Evolutionary conservation across 2,888 invertebrate species (phyloP).

Genomic region (Cancer borealis): DNA sequence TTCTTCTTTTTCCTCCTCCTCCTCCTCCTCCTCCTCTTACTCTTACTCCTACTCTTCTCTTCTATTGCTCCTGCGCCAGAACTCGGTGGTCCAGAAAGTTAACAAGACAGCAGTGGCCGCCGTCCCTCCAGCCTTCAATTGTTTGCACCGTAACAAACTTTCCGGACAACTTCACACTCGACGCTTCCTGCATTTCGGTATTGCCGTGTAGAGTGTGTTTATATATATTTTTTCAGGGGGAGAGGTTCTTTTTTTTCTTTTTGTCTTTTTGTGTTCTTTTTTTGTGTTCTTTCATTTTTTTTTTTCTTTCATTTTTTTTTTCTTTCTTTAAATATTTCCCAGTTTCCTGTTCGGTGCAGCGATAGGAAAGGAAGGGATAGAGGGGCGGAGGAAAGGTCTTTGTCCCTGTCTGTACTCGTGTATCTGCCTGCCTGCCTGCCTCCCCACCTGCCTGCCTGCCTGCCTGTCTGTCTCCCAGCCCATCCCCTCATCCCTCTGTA

Average conservation of each 20-base stretch:
- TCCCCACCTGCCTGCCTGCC: not conserved
- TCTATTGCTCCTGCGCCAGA: not conserved
- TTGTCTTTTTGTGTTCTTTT: not conserved
- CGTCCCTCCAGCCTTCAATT: slow-evolving; percentile 27
- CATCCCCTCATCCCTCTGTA: too few relatives aligned
- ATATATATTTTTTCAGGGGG: not conserved
- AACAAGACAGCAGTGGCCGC: slow-evolving; percentile 32
- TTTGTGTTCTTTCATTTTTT: not conserved
- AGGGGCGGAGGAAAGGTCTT: slow-evolving; percentile 11
- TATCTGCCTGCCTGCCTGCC: not conserved
- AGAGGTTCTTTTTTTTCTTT: not conserved
- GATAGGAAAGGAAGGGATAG: slow-evolving; percentile 2
- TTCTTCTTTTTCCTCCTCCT: not conserved
- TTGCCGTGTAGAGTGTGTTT: slow-evolving; percentile 16
- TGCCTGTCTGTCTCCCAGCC: not conserved
- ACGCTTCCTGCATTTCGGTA: slow-evolving; percentile 23
- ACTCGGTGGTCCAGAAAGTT: slow-evolving; percentile 28
- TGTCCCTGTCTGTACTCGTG: not conserved
- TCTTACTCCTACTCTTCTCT: not conserved
- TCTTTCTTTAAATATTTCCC: not conserved
- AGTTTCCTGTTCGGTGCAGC: not conserved
- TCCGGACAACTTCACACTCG: slow-evolving; percentile 31
- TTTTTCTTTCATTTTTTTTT: not conserved
- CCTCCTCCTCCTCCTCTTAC: not conserved
- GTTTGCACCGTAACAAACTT: slow-evolving; percentile 37